phyloP scores from a whole-genome alignment of 2,888 invertebrate genomes.

The Bugulina stolonifera region DNA sequence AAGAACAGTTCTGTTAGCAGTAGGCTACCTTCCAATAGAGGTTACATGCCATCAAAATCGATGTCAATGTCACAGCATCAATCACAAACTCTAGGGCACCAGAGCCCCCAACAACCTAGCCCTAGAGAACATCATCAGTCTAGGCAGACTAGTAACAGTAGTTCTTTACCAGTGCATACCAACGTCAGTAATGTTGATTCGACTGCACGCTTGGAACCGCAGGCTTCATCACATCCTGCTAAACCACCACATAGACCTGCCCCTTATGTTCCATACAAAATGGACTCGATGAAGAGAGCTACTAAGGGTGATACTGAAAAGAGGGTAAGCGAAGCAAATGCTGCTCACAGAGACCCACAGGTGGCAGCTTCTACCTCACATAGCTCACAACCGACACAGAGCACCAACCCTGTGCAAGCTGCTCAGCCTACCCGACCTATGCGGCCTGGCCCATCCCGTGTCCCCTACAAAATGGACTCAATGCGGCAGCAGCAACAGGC shows the following conservation, averaged over 20 bases:
- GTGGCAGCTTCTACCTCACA: not conserved
- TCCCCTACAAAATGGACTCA: slow-evolving; percentile 22
- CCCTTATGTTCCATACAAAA: slow-evolving; percentile 18
- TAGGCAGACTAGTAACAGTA: not conserved
- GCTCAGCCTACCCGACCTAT: not conserved
- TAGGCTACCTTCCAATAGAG: not conserved
- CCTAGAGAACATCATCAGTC: slow-evolving; percentile 1
- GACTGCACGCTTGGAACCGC: not conserved
- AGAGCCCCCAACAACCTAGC: not conserved
- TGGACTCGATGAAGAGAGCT: slow-evolving; percentile 6
- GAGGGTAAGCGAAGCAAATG: not conserved
- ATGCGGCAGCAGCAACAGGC: slow-evolving; percentile 20
- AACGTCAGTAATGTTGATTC: not conserved
- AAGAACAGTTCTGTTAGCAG: not conserved
- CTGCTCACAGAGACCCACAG: not conserved
- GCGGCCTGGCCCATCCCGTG: not conserved
- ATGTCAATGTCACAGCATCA: not conserved
- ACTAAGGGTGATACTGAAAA: not conserved
- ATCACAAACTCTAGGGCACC: not conserved
- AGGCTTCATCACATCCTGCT: not conserved
- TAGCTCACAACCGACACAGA: not conserved
- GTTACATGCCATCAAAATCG: slow-evolving; percentile 5
- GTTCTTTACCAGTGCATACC: not conserved
- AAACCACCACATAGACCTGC: not conserved
- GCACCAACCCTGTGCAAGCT: not conserved